Base-by-base conservation (phyloP, 2,113 vertebrate species). In the Mystacornis crossleyi region DNA sequence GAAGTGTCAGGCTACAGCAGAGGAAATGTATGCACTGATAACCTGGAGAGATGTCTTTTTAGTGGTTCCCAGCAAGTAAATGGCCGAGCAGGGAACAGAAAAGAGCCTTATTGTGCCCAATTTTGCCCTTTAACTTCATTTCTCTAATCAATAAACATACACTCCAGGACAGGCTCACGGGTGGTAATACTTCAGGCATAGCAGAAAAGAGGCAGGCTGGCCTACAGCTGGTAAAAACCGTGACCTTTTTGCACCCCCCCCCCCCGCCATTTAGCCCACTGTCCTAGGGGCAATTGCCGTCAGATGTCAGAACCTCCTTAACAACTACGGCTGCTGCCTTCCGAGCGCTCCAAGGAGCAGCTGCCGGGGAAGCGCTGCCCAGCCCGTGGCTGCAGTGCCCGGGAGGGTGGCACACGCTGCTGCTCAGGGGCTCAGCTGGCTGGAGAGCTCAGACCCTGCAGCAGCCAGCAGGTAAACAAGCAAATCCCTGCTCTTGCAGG, bases 381-480 rank as follows among this genome's bases (percentile, higher is more conserved):
- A 8, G 79, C 2, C 33, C 3, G 34, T 3, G 90, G 58, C 95
- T 23, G 95, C 95, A 43, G 82, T 18, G 83, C 86, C 83, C 65
- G 0, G 2, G 38, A 25, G 43, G 71, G 47, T 10, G 55, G 73
- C 83, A 72, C 73, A 12, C 6, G 10, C 34, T 3, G 90, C 87
- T 67, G 45, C 12, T 8, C 72, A 4, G 85, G 69, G 90, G 54
- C 74, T 83, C 75, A 2, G 69, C 77, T 3, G 92, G 7, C 69
- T 47, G 50, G 29, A 12, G n/a, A 88, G 93, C 85, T 40, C 66
- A 10, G 51, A 82, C 15, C 67, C 87, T n/a, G 87, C 92, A 62
- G 29, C 94, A 81, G 69, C 60, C 81, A 24, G 83, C 94, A 80
- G 82, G 64, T 66, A 83, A 95, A 95, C 88, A 96, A 81, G 85